Evolutionary conservation across 2,797 vertebrate genomes (phyloP).

Genomic region (Microcaecilia unicolor): DNA sequence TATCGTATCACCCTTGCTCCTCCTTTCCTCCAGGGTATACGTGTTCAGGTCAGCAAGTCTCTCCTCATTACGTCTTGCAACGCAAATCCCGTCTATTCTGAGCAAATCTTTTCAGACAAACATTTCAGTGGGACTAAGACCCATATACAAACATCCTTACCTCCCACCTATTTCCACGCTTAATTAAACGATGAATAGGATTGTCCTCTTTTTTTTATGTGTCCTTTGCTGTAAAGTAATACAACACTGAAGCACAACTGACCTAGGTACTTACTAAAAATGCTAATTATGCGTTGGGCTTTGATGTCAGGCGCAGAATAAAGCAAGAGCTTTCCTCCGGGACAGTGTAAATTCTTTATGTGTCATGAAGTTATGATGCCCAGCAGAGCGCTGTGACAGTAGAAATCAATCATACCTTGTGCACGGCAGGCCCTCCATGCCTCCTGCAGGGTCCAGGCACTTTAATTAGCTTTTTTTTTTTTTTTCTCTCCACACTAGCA

Average conservation of each 20-base stretch:
- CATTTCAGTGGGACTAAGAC: too few relatives aligned
- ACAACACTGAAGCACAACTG: slow-evolving; percentile 49
- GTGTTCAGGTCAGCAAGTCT: too few relatives aligned
- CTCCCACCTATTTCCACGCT: too few relatives aligned
- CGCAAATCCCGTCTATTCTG: too few relatives aligned
- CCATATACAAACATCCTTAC: too few relatives aligned
- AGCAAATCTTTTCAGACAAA: too few relatives aligned
- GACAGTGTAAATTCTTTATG: slow-evolving; percentile 84
- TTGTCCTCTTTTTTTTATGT: slow-evolving; percentile 12
- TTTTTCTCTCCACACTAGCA: slow-evolving; percentile 31
- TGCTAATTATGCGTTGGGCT: slow-evolving; percentile 78
- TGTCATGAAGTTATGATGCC: slow-evolving; percentile 75
- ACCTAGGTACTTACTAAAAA: slow-evolving; percentile 82
- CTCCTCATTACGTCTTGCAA: too few relatives aligned
- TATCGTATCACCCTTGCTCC: too few relatives aligned
- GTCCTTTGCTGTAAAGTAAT: slow-evolving; percentile 32
- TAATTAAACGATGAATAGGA: slow-evolving; percentile 33
- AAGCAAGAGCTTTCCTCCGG: slow-evolving; percentile 62
- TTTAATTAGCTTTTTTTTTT: slow-evolving; percentile 77
- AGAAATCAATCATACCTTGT: slow-evolving; percentile 79
- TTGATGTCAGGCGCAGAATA: slow-evolving; percentile 85
- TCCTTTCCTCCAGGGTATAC: too few relatives aligned
- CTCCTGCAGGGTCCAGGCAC: slow-evolving; percentile 62
- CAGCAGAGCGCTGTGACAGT: slow-evolving; percentile 83
- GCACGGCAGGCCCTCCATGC: slow-evolving; percentile 59